A percentile compares a stretch with the other conserved stretches of the same genome.
phyloP scores from a whole-genome alignment of 2,888 invertebrate genomes.

The Lapara coniferarum region DNA sequence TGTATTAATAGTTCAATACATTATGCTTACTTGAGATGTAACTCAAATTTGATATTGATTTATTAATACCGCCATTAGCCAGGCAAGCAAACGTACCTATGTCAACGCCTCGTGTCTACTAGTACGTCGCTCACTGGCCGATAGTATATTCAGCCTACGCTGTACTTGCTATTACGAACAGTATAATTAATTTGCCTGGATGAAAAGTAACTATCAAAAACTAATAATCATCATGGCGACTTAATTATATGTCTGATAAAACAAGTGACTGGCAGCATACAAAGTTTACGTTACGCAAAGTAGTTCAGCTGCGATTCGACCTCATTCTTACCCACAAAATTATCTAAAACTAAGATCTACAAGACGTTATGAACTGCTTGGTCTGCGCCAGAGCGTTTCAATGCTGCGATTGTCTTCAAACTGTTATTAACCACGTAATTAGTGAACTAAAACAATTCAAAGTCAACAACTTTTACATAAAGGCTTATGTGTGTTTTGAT shows the following conservation, averaged over 20 bases:
- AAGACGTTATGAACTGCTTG: slow-evolving; percentile 33
- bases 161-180: too few relatives aligned
- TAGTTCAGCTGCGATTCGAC: background rate
- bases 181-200: too few relatives aligned
- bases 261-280: slow-evolving; percentile 15
- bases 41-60: too few relatives aligned
- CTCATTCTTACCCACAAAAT: slow-evolving; percentile 29
- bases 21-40: too few relatives aligned
- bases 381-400: slow-evolving; percentile 32
- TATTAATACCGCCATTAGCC: too few relatives aligned
- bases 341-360: slow-evolving; percentile 33
- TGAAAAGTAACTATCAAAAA: too few relatives aligned
- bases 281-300: slow-evolving; percentile 10
- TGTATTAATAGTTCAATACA: too few relatives aligned
- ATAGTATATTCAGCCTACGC: too few relatives aligned
- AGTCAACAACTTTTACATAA: slow-evolving; percentile 15
- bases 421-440: slow-evolving; percentile 36
- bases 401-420: slow-evolving; percentile 36
- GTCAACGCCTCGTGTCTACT: too few relatives aligned
- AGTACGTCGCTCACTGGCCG: too few relatives aligned
- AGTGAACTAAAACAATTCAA: slow-evolving; percentile 29
- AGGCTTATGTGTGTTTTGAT: slow-evolving; percentile 1
- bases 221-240: background rate
- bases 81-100: too few relatives aligned
- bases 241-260: slow-evolving; percentile 12